Conservation (phyloP, 1,140 invertebrate genomes). For the Aphelinus certus region DNA sequence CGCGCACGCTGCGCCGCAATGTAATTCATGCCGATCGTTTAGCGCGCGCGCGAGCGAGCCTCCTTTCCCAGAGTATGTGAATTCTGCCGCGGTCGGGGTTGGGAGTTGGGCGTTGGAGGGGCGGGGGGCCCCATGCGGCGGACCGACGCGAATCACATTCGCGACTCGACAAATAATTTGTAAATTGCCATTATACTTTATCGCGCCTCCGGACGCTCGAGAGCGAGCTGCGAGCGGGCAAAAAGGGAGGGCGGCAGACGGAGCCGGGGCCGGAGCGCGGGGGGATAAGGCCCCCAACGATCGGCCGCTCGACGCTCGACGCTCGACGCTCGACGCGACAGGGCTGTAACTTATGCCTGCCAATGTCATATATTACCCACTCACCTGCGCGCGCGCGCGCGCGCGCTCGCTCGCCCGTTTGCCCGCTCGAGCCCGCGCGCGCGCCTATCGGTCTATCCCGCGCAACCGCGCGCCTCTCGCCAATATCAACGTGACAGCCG, state of each 20-base stretch:
- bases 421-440: neutral
- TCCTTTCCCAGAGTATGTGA: neutral
- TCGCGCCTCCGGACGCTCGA: neutral
- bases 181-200: slow-evolving; percentile 36
- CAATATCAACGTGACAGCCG: slow-evolving; percentile 37
- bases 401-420: neutral
- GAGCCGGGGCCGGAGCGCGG: neutral
- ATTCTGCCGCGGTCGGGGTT: neutral
- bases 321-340: slow-evolving; percentile 1
- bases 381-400: slow-evolving; percentile 20
- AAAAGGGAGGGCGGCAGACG: neutral
- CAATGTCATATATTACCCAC: slow-evolving; percentile 40
- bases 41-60: neutral
- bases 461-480: neutral
- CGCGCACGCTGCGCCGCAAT: neutral
- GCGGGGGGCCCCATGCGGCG: neutral
- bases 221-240: too few relatives aligned
- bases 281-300: neutral
- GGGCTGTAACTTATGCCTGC: slow-evolving; percentile 38
- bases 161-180: slow-evolving; percentile 32
- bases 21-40: slow-evolving; percentile 2
- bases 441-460: slow-evolving; percentile 18
- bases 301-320: too few relatives aligned
- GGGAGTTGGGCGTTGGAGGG: too few relatives aligned
- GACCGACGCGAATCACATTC: neutral